Evolutionary conservation across 2,888 invertebrate species (phyloP).

Genomic region (Graphium colonna): DNA sequence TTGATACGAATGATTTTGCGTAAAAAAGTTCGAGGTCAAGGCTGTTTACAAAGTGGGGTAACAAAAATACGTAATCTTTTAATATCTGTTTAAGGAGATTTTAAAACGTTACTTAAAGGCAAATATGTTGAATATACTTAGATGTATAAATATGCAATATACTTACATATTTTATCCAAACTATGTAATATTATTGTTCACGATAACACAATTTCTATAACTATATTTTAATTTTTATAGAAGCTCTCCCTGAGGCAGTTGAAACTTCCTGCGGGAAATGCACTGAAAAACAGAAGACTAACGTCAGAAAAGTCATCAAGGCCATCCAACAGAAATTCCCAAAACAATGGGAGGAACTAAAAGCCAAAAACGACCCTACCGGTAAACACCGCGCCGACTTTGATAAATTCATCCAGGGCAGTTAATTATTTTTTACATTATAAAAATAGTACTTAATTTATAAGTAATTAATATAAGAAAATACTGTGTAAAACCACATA

Average conservation of each 20-base stretch:
- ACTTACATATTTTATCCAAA: too few relatives aligned
- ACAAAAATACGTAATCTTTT: conserved; percentile 21
- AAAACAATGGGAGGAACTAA: conserved; percentile 83
- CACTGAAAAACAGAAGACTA: conserved; percentile 82
- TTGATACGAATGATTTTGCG: conserved; percentile 7
- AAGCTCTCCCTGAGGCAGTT: conserved; percentile 84
- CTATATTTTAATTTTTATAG: conserved; percentile 69
- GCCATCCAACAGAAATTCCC: conserved; percentile 84
- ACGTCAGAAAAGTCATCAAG: conserved; percentile 82
- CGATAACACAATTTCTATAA: too few relatives aligned
- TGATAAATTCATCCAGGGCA: conserved; percentile 70
- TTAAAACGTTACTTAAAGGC: neutral
- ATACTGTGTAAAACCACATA: neutral
- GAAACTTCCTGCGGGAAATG: conserved; percentile 84
- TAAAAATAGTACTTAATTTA: conserved; percentile 7
- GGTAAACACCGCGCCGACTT: conserved; percentile 83
- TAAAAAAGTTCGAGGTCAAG: conserved; percentile 30
- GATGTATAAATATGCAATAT: too few relatives aligned
- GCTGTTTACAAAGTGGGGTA: neutral
- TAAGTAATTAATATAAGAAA: conserved; percentile 28
- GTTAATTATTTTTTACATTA: conserved; percentile 36
- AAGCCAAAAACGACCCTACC: conserved; percentile 85
- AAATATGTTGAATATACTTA: conserved; percentile 2
- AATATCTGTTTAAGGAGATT: neutral
- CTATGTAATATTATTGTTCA: too few relatives aligned